These are phyloP conservation scores for Ypsolopha sequella DNA, from an alignment of 2,888 invertebrate species.

Conservation along the genomic window DNA sequence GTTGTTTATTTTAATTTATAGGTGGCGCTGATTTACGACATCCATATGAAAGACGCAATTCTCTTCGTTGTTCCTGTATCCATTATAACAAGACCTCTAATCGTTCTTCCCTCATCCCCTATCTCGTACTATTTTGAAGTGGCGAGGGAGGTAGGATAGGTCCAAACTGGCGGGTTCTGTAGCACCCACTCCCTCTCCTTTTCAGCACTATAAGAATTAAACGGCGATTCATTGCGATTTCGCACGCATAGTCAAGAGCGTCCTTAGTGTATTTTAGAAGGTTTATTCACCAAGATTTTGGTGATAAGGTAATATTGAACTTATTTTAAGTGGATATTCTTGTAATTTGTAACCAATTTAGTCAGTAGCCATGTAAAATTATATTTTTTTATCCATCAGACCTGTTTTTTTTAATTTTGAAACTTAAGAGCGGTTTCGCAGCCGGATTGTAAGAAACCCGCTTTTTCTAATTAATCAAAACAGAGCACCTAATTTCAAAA, in stretches of 20 bases:
- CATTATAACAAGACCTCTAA: slow-evolving; percentile 5
- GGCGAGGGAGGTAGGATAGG: slow-evolving; percentile 10
- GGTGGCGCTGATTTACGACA: slow-evolving; percentile 55
- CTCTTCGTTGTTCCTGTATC: background rate
- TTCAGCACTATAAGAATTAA: slow-evolving; percentile 5
- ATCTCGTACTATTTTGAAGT: slow-evolving; percentile 7
- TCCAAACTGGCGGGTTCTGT: slow-evolving; percentile 18
- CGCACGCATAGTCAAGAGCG: slow-evolving; percentile 1
- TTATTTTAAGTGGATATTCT: too few relatives aligned
- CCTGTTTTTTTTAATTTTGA: too few relatives aligned
- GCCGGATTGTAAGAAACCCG: too few relatives aligned
- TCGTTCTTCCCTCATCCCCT: slow-evolving; percentile 4
- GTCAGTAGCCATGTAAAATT: too few relatives aligned
- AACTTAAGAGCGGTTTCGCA: too few relatives aligned
- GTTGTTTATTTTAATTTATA: slow-evolving; percentile 49
- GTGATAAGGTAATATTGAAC: too few relatives aligned
- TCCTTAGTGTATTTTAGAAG: background rate
- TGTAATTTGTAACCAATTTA: too few relatives aligned
- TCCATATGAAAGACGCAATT: slow-evolving; percentile 42
- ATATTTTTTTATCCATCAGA: too few relatives aligned
- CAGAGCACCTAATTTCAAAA: too few relatives aligned
- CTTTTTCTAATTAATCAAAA: too few relatives aligned
- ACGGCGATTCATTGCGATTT: slow-evolving; percentile 4
- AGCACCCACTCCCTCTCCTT: slow-evolving; percentile 14
- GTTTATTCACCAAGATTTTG: too few relatives aligned